phyloP scores from a whole-genome alignment of 2,113 vertebrate genomes.

The Drymodes brunneopygia region DNA sequence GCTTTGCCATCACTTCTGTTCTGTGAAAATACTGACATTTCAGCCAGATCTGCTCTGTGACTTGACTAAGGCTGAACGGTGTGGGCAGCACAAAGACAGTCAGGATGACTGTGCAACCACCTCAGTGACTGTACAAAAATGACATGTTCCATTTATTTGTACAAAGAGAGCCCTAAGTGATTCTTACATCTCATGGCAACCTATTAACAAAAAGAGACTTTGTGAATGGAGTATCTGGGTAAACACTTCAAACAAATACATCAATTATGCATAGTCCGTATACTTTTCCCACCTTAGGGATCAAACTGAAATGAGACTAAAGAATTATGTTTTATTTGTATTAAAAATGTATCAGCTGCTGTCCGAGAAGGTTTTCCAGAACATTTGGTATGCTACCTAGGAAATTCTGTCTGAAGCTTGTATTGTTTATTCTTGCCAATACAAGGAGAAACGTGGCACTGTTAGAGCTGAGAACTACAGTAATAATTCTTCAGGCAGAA shows the following conservation, averaged over 20 bases:
- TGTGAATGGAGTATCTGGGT: constrained; percentile 23
- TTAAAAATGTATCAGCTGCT: constrained; percentile 65
- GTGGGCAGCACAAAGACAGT: background rate
- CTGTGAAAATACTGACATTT: background rate
- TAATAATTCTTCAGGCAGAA: constrained; percentile 45
- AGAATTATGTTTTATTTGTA: constrained; percentile 53
- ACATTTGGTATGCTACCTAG: constrained; percentile 55
- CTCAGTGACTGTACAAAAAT: background rate
- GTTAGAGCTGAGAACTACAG: constrained; percentile 22
- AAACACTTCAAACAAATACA: constrained; percentile 58
- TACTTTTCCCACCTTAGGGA: constrained; percentile 46
- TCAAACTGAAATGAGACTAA: background rate
- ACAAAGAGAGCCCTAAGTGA: background rate
- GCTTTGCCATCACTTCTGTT: background rate
- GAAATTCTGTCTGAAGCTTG: constrained; percentile 41
- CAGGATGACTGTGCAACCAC: background rate
- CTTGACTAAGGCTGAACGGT: background rate
- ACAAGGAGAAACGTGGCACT: constrained; percentile 18
- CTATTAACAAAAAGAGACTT: constrained; percentile 27
- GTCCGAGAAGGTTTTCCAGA: constrained; percentile 45
- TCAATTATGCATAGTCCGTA: constrained; percentile 30
- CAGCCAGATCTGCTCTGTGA: background rate
- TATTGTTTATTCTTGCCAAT: constrained; percentile 49
- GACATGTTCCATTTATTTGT: constrained; percentile 13
- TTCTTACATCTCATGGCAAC: background rate